Conservation (phyloP, 2,113 vertebrate species). For the Donacobius atricapilla region DNA sequence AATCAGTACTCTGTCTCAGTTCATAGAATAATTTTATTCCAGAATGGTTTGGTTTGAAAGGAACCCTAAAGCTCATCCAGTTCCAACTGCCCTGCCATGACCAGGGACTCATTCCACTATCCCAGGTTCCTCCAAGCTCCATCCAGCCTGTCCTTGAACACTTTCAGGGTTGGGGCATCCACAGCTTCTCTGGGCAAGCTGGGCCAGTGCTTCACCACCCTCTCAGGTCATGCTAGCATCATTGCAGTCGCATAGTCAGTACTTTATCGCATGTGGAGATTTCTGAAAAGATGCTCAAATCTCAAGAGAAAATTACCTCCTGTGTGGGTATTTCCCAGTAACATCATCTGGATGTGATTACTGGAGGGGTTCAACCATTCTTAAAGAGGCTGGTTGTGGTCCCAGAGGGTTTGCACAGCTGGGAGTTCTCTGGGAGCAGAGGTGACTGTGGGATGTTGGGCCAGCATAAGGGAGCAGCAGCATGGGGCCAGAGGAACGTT, state of each 20-base stretch:
- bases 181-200: background rate
- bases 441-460: background rate
- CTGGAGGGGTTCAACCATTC: background rate
- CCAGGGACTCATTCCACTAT: background rate
- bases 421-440: background rate
- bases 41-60: background rate
- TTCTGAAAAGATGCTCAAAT: background rate
- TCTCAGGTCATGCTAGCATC: background rate
- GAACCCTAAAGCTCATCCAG: background rate
- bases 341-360: background rate
- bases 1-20: background rate
- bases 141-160: background rate
- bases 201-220: background rate
- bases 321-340: background rate
- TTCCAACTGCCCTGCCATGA: background rate
- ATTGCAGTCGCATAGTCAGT: fast-evolving
- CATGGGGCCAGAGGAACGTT: background rate
- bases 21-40: background rate
- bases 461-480: background rate
- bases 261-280: background rate
- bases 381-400: background rate
- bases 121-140: background rate
- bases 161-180: background rate
- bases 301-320: background rate
- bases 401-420: background rate